These are phyloP conservation scores for Sinodicranocentrus sp. DNA, from an alignment of 2,888 invertebrate species.

Conservation along the genomic window DNA sequence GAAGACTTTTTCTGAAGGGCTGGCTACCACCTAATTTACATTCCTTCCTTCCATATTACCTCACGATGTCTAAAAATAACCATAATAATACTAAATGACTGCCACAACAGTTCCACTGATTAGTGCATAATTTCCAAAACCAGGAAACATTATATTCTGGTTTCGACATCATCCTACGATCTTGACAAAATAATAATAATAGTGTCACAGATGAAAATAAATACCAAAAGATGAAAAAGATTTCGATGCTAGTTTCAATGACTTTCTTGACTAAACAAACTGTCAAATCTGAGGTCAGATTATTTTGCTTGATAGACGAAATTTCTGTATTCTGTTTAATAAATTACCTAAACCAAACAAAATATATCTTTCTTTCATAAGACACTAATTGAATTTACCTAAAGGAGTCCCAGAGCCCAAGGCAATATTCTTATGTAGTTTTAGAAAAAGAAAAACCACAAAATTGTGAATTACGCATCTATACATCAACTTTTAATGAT, in stretches of 20 bases:
- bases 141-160: conserved; percentile 15
- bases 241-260: neutral
- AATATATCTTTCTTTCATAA: too few relatives aligned
- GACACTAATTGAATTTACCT: conserved; percentile 18
- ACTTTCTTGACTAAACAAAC: neutral
- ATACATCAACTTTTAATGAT: too few relatives aligned
- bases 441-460: too few relatives aligned
- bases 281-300: conserved; percentile 40
- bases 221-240: neutral
- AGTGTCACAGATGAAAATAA: neutral
- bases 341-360: conserved; percentile 24
- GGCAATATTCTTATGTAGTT: neutral
- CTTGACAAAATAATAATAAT: conserved; percentile 27
- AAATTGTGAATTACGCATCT: neutral
- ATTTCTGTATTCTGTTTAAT: too few relatives aligned
- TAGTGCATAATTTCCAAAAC: conserved; percentile 1
- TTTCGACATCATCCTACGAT: conserved; percentile 14
- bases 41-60: conserved; percentile 19
- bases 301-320: conserved; percentile 33
- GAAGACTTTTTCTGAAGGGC: conserved; percentile 20
- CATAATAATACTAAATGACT: neutral
- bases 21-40: conserved; percentile 24
- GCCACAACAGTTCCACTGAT: neutral
- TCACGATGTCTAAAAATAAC: conserved; percentile 39
- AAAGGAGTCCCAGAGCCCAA: conserved; percentile 19